These are phyloP conservation scores for Orchestia grillus DNA, from an alignment of 1,140 invertebrate genomes.

Conservation along the genomic window DNA sequence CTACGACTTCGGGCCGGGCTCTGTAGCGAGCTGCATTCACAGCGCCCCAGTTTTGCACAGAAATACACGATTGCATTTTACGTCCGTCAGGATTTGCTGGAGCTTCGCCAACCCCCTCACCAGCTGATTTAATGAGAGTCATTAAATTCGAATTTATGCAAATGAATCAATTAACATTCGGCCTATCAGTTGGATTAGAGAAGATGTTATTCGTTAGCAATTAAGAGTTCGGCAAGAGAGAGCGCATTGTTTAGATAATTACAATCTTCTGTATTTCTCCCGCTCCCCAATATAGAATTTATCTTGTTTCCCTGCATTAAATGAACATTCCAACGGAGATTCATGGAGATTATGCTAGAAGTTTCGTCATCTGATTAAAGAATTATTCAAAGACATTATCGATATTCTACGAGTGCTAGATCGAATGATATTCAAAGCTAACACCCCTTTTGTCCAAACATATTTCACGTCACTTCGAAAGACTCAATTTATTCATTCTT, in stretches of 20 bases:
- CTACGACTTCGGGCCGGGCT: neutral
- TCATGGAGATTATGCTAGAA: neutral
- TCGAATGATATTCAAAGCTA: neutral
- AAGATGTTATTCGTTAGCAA: constrained; percentile 8
- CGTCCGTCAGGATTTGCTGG: neutral
- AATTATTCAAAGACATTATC: neutral
- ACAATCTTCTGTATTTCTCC: neutral
- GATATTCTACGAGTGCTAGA: neutral
- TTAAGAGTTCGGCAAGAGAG: neutral
- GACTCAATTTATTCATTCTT: neutral
- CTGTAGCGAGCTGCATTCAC: neutral
- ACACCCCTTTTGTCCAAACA: neutral
- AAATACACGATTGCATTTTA: constrained; percentile 23
- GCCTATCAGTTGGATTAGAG: constrained; percentile 2
- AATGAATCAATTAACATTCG: constrained; percentile 48
- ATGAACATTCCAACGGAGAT: neutral
- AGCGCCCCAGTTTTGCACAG: neutral
- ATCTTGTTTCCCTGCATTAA: neutral
- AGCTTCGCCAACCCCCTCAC: neutral
- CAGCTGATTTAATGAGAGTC: constrained; percentile 16
- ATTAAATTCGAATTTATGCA: constrained; percentile 53
- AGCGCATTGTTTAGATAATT: neutral
- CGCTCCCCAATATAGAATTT: neutral
- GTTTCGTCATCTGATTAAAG: neutral
- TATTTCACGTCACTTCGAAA: neutral